phyloP scores from a whole-genome alignment of 2,113 vertebrate genomes.

The Acinonyx jubatus region DNA sequence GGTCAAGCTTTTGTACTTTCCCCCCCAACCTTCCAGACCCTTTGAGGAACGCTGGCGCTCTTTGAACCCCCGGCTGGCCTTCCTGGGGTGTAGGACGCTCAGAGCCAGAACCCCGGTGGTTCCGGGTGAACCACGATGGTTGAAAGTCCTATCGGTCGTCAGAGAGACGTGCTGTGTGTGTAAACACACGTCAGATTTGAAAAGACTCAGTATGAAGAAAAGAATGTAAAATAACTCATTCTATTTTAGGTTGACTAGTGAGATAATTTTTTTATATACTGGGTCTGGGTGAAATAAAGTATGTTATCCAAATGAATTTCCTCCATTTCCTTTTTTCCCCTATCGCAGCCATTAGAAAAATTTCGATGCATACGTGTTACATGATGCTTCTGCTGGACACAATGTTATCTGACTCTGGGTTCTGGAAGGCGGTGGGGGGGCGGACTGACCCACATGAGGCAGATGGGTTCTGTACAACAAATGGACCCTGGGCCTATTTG shows the following conservation, averaged over 20 bases:
- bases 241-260: not conserved
- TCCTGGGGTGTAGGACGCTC: not conserved
- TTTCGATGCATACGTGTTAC: not conserved
- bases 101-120: not conserved
- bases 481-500: not conserved
- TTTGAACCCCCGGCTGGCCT: not conserved
- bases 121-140: not conserved
- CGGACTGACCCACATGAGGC: not conserved
- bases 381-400: not conserved
- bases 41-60: not conserved
- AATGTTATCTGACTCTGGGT: no score
- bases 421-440: not conserved
- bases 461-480: not conserved
- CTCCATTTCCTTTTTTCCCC: not conserved
- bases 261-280: not conserved
- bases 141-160: not conserved
- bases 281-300: not conserved
- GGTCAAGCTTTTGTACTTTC: no score
- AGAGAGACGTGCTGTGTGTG: not conserved
- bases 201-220: not conserved
- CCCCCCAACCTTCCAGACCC: not conserved
- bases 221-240: not conserved
- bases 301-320: not conserved
- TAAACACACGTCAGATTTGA: not conserved
- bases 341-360: not conserved